Base-by-base conservation (phyloP, 2,113 vertebrate genomes). In the Pica pica region DNA sequence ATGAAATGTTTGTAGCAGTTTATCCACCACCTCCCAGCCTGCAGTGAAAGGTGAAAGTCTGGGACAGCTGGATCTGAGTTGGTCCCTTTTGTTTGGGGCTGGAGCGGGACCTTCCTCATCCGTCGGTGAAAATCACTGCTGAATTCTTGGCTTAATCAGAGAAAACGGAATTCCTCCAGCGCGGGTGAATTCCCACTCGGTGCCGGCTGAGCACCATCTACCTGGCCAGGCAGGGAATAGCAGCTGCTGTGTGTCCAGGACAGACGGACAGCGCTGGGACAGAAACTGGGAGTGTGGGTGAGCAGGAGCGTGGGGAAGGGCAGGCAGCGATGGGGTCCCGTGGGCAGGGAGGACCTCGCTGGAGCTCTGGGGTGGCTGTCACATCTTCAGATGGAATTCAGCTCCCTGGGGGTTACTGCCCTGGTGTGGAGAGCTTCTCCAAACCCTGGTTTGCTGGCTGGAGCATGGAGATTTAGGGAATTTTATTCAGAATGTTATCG, bases 181-280 rank as follows among this genome's bases (percentile, higher is more conserved):
- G 7, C 3, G 0, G 30, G 30, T 55, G 15, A 49, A 67, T 80
- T 67, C 83, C 59, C 26, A 2, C 92, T 94, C 10, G 6, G 3
- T 83, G 96, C 94, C 71, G 82, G 87, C 94, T 95, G 94, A 96
- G 96, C 96, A 75, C 95, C 96, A 96, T 95, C 95, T 95, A 96
- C 95, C 94, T 93, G 95, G 75, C 82, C 90, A 96, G 95, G 87
- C 93, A 57, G 87, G 96, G 96, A 95, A 97, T 49, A 95, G 93
- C 96, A 97, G 89, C 93, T 61, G 41, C 23, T 52, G 23, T 5
- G 42, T 2, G 16, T 8, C 21, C 64, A 1, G 83, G 89, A 39
- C 19, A 8, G 60, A 42, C 30, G 26, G 53, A 6, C 26, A 60
- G 27, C 26, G 14, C 6, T 6, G 10, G 68, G 23, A 59, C 28